Evolutionary conservation across 2,797 vertebrate genomes (phyloP).

Genomic region (Dallia pectoralis): DNA sequence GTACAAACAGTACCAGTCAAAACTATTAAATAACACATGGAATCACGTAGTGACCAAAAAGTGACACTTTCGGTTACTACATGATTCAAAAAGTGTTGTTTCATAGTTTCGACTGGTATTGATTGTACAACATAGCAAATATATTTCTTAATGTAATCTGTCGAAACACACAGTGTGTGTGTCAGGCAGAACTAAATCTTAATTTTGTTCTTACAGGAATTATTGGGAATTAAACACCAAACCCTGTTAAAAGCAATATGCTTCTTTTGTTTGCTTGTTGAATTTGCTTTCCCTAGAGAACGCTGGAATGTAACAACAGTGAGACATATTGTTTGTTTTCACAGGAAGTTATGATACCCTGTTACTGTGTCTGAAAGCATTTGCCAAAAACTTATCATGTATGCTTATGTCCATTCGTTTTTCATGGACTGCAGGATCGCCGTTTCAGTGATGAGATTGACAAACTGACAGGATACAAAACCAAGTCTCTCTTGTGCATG

Average conservation of each 20-base stretch:
- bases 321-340: not conserved
- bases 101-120: no score
- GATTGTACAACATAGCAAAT: not conserved
- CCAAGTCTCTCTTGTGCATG: conserved; percentile 96
- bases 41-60: no score
- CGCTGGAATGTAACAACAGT: not conserved
- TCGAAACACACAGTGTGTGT: not conserved
- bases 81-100: no score
- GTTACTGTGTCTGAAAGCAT: not conserved
- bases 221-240: not conserved
- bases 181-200: not conserved
- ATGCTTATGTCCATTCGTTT: conserved; percentile 24
- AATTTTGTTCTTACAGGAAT: not conserved
- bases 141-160: not conserved
- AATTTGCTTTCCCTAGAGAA: not conserved
- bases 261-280: not conserved
- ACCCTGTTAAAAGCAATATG: not conserved
- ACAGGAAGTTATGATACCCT: not conserved
- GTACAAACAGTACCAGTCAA: no score
- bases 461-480: conserved; percentile 98
- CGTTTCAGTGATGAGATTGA: conserved; percentile 99
- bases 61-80: no score
- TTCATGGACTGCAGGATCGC: conserved; percentile 79
- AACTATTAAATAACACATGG: no score
- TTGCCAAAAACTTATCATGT: conserved; percentile 22